Evolutionary conservation across 1,140 invertebrate species (phyloP).

Genomic region (Caenorhabditis tropicalis): DNA sequence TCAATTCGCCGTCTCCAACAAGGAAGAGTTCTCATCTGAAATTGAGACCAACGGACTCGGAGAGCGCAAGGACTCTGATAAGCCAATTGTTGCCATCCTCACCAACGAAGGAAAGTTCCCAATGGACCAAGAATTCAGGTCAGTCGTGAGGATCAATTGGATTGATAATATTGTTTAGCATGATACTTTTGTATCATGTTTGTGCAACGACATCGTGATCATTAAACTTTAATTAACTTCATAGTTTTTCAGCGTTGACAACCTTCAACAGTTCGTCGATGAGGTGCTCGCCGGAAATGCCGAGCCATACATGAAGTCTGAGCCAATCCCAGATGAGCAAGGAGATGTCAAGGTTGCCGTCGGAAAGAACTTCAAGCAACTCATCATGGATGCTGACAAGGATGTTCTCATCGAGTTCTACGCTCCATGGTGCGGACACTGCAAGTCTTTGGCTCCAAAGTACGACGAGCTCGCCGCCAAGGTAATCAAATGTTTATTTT

Average conservation of each 20-base stretch:
- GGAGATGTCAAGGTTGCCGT: slow-evolving; percentile 82
- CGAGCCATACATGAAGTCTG: slow-evolving; percentile 93
- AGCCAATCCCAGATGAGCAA: slow-evolving; percentile 86
- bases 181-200: too few species aligned
- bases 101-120: slow-evolving; percentile 86
- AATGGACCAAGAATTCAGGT: slow-evolving; percentile 88
- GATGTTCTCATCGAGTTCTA: slow-evolving; percentile 97
- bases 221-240: not conserved
- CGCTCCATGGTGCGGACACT: slow-evolving; percentile 98
- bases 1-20: slow-evolving; percentile 87
- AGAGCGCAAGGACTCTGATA: slow-evolving; percentile 82
- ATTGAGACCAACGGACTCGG: slow-evolving; percentile 91
- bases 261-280: slow-evolving; percentile 85
- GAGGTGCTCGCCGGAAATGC: slow-evolving; percentile 84
- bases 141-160: too few species aligned
- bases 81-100: slow-evolving; percentile 85
- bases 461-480: slow-evolving; percentile 93
- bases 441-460: slow-evolving; percentile 90
- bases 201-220: too few species aligned
- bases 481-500: slow-evolving; percentile 75
- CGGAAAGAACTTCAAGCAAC: slow-evolving; percentile 87
- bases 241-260: slow-evolving; percentile 79
- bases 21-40: slow-evolving; percentile 84
- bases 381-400: slow-evolving; percentile 87
- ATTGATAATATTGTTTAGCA: not conserved